Conservation (phyloP, 2,888 invertebrate genomes). For the Meteorus colon region DNA sequence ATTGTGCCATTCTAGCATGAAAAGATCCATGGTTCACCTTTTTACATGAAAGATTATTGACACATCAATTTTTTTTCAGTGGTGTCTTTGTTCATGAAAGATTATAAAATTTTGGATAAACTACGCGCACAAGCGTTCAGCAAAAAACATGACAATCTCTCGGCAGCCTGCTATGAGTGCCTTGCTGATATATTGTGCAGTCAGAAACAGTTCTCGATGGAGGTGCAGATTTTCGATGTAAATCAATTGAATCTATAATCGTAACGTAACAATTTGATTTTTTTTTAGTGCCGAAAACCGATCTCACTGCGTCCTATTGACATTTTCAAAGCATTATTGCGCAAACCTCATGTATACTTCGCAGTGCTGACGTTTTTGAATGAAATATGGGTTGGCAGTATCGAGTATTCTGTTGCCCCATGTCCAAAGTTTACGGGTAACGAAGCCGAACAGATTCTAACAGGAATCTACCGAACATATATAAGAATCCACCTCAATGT, state of each 20-base stretch:
- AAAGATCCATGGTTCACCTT: too few species aligned
- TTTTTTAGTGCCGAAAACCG: constrained; percentile 2
- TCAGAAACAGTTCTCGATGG: background rate
- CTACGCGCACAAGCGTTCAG: constrained; percentile 49
- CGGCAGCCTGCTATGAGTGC: constrained; percentile 50
- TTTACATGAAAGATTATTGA: background rate
- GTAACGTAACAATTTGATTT: background rate
- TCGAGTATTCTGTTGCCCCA: background rate
- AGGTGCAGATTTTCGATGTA: background rate
- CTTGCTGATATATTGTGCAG: constrained; percentile 51
- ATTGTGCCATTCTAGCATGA: too few species aligned
- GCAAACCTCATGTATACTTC: background rate
- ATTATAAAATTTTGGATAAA: constrained; percentile 44
- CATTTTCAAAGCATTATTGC: background rate
- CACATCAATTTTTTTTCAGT: constrained; percentile 47
- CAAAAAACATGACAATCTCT: constrained; percentile 45
- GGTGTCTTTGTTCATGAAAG: constrained; percentile 46
- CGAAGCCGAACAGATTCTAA: background rate
- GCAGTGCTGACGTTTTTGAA: background rate
- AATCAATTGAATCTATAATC: background rate
- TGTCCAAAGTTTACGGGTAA: background rate
- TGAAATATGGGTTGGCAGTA: background rate
- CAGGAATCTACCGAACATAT: background rate
- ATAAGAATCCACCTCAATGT: constrained; percentile 6
- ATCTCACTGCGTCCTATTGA: background rate